Percentiles rank a stretch among this genome's conserved stretches.
phyloP scores from a whole-genome alignment of 2,113 vertebrate genomes.

The Dermatemys mawii region DNA sequence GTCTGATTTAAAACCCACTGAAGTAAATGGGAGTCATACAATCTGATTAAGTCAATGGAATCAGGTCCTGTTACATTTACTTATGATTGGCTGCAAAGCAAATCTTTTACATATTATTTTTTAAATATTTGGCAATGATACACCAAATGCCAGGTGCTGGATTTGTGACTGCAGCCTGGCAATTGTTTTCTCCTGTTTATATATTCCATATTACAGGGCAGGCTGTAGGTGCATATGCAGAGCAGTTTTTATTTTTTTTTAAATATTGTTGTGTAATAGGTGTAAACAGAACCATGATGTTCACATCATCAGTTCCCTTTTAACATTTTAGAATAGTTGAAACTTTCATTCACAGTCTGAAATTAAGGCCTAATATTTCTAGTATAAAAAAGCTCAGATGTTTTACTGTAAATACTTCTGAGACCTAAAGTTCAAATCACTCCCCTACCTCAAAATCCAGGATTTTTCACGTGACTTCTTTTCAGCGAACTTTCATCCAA shows the following conservation, averaged over 20 bases:
- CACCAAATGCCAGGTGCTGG: background rate
- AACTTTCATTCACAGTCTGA: background rate
- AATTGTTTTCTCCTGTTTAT: constrained; percentile 48
- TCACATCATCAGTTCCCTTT: background rate
- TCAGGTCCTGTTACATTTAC: background rate
- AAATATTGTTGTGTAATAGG: no score
- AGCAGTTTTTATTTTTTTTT: background rate
- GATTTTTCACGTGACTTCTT: background rate
- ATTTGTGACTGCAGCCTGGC: constrained; percentile 5
- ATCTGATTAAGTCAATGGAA: background rate
- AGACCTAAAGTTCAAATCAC: background rate
- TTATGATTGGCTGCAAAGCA: constrained; percentile 4
- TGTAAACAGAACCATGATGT: background rate
- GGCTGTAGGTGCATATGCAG: background rate
- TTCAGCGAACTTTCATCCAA: background rate
- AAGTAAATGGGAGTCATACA: background rate
- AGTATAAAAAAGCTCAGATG: background rate
- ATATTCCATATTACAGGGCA: background rate
- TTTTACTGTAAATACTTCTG: background rate
- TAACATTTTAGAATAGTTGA: background rate
- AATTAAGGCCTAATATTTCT: background rate
- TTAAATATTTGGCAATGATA: constrained; percentile 6
- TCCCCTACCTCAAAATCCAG: background rate
- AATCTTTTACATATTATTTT: background rate
- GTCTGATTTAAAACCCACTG: background rate